phyloP scores from a whole-genome alignment of 1,140 invertebrate genomes.

The Bombus waltoni region DNA sequence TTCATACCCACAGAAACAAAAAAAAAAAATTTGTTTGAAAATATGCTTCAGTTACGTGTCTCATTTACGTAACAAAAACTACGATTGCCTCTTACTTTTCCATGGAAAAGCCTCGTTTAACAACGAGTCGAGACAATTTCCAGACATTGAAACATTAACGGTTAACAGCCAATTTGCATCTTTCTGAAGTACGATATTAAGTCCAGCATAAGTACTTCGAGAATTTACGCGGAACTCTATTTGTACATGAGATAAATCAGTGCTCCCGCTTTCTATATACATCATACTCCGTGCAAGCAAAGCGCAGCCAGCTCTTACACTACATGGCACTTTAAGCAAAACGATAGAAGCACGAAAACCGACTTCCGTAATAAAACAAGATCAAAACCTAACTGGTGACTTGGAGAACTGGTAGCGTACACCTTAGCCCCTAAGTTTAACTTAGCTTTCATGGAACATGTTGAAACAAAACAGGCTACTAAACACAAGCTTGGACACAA shows the following conservation, averaged over 20 bases:
- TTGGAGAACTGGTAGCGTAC: background rate
- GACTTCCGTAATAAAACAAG: constrained; percentile 22
- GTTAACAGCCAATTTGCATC: background rate
- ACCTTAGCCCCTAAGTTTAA: background rate
- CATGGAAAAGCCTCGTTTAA: no score
- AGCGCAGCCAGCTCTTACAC: background rate
- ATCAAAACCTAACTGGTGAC: background rate
- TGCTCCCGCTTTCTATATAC: background rate
- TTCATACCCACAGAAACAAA: no score
- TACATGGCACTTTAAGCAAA: background rate
- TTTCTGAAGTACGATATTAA: background rate
- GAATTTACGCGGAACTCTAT: constrained; percentile 3
- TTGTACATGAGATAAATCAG: constrained; percentile 4
- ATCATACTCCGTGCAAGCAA: background rate
- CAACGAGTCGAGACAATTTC: background rate
- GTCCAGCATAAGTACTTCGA: background rate
- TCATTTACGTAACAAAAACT: no score
- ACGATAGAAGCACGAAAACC: background rate
- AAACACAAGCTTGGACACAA: background rate
- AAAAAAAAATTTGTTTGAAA: no score
- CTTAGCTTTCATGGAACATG: background rate
- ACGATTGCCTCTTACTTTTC: no score
- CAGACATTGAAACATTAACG: background rate
- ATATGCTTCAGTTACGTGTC: no score
- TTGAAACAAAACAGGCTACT: background rate